Conservation (phyloP, 2,113 vertebrate genomes). For the Electrona antarctica region DNA sequence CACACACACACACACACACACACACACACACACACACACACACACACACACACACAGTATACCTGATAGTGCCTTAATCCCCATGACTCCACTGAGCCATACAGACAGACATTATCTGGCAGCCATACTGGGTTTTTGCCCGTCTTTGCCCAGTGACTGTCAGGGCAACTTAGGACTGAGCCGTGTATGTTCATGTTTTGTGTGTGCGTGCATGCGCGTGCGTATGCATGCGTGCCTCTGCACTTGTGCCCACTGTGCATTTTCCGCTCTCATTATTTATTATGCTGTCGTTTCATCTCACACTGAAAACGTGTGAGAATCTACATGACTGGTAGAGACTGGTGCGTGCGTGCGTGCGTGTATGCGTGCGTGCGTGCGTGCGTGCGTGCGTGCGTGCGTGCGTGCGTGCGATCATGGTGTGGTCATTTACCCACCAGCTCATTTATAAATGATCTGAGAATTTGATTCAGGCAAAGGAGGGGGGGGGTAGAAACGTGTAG, state of each 20-base stretch:
- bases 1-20: slow-evolving; percentile 12
- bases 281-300: no score
- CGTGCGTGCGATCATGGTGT: slow-evolving; percentile 54
- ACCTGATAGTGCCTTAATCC: slow-evolving; percentile 25
- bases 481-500: slow-evolving; percentile 62
- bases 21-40: slow-evolving; percentile 11
- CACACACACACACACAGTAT: background rate
- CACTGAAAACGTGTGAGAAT: no score
- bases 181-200: background rate
- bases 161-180: slow-evolving; percentile 1
- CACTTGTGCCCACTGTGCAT: no score
- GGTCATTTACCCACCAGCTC: slow-evolving; percentile 62
- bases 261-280: no score
- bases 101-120: slow-evolving; percentile 20
- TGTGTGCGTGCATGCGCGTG: background rate
- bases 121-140: slow-evolving; percentile 16
- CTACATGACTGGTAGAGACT: no score
- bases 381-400: slow-evolving; percentile 2
- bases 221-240: background rate
- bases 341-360: background rate
- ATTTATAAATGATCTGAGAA: slow-evolving; percentile 81
- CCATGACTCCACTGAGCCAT: slow-evolving; percentile 5
- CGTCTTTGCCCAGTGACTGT: slow-evolving; percentile 11
- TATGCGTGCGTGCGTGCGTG: background rate
- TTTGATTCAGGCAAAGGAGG: slow-evolving; percentile 69